Conservation (phyloP, 2,113 vertebrate species). For the Callochromis pleurospilus region DNA sequence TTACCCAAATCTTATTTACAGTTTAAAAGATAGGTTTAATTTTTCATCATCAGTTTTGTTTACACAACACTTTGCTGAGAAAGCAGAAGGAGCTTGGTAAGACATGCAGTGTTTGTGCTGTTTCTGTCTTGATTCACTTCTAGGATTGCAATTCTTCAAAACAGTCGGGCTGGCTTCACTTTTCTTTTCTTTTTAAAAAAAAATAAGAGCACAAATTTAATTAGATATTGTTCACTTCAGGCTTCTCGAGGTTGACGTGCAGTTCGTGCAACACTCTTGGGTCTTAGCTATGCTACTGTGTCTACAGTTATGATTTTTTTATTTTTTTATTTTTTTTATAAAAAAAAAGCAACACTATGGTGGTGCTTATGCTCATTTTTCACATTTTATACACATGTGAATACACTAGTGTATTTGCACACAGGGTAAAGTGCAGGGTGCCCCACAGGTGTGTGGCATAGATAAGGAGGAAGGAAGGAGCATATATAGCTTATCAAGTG, state of each 20-base stretch:
- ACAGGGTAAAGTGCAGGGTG: slow-evolving; percentile 13
- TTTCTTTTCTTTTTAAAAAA: background rate
- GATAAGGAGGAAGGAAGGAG: slow-evolving; percentile 22
- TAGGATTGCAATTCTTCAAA: background rate
- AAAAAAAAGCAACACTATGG: background rate
- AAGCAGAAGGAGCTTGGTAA: background rate
- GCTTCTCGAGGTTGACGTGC: background rate
- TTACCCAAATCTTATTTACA: background rate
- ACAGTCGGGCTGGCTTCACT: background rate
- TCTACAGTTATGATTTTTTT: background rate
- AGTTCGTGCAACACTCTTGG: background rate
- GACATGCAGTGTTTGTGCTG: background rate
- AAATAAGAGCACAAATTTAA: background rate
- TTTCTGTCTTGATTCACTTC: background rate
- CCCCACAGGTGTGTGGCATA: slow-evolving; percentile 11
- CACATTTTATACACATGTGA: background rate
- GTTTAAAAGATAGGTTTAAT: background rate
- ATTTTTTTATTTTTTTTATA: background rate
- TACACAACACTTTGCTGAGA: background rate
- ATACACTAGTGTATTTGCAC: background rate
- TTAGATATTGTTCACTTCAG: background rate
- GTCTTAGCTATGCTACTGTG: background rate
- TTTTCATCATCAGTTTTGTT: background rate
- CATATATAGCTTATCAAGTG: slow-evolving; percentile 12
- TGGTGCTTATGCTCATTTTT: background rate